These are phyloP conservation scores for Heliconius nattereri DNA, from an alignment of 1,140 invertebrate species.

Conservation along the genomic window DNA sequence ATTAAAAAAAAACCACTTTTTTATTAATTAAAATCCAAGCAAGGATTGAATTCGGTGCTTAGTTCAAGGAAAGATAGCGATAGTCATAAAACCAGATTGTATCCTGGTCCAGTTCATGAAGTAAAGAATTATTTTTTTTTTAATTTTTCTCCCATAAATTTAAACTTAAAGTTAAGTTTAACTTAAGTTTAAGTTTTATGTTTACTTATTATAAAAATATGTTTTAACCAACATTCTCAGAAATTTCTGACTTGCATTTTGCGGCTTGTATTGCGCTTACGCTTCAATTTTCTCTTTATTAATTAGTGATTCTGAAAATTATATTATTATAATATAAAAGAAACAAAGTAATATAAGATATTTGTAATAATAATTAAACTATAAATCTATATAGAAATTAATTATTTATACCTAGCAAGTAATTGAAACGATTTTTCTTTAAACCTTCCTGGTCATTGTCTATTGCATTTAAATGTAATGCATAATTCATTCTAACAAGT, in stretches of 20 bases:
- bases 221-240: background rate
- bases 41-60: too few relatives aligned
- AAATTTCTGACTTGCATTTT: background rate
- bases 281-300: background rate
- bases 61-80: too few relatives aligned
- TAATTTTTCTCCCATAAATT: too few relatives aligned
- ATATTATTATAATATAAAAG: too few relatives aligned
- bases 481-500: conserved; percentile 59
- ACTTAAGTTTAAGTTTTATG: too few relatives aligned
- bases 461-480: conserved; percentile 45
- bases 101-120: too few relatives aligned
- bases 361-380: background rate
- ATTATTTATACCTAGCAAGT: background rate
- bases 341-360: background rate
- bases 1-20: too few relatives aligned
- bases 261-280: background rate
- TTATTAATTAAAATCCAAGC: too few relatives aligned
- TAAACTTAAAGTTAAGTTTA: too few relatives aligned
- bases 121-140: too few relatives aligned
- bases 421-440: conserved; percentile 20
- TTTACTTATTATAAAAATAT: background rate
- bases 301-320: background rate
- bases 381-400: background rate
- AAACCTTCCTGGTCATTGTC: conserved; percentile 36
- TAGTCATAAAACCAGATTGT: too few relatives aligned